These are phyloP conservation scores for Hemicordylus capensis DNA, from an alignment of 2,113 vertebrate species.

Conservation along the genomic window DNA sequence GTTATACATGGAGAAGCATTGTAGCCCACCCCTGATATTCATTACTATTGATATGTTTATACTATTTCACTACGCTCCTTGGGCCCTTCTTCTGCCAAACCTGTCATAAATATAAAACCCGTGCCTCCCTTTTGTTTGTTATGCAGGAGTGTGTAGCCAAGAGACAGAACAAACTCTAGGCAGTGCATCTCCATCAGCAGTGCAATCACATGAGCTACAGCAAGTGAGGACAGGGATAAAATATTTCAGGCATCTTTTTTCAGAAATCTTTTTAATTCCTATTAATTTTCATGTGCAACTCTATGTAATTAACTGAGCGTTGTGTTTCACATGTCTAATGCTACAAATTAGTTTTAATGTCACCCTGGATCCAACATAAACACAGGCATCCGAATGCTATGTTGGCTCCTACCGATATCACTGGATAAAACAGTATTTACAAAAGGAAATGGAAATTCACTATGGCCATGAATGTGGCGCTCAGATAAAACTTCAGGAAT, in stretches of 20 bases:
- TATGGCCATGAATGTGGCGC: slow-evolving; percentile 64
- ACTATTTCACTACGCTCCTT: neutral
- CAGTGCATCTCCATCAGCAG: neutral
- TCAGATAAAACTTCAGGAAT: slow-evolving; percentile 86
- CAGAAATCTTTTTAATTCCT: slow-evolving; percentile 47
- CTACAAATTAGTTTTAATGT: slow-evolving; percentile 71
- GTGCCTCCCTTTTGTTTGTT: neutral
- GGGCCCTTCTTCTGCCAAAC: too few relatives aligned
- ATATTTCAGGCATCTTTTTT: slow-evolving; percentile 15
- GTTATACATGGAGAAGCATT: neutral
- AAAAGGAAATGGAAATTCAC: slow-evolving; percentile 77
- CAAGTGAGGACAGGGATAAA: neutral
- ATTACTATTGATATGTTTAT: too few relatives aligned
- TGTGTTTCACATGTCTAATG: slow-evolving; percentile 64
- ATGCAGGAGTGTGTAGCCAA: too few relatives aligned
- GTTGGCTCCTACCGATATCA: slow-evolving; percentile 61
- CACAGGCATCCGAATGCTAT: slow-evolving; percentile 63
- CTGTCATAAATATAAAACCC: neutral
- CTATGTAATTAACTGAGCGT: slow-evolving; percentile 56
- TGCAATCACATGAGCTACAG: neutral
- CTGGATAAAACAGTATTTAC: slow-evolving; percentile 69
- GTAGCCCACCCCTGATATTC: too few relatives aligned
- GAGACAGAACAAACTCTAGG: neutral
- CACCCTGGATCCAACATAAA: slow-evolving; percentile 62
- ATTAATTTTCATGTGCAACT: slow-evolving; percentile 57